Conservation (phyloP, 2,888 invertebrate species). For the Aphodius sticticus region DNA sequence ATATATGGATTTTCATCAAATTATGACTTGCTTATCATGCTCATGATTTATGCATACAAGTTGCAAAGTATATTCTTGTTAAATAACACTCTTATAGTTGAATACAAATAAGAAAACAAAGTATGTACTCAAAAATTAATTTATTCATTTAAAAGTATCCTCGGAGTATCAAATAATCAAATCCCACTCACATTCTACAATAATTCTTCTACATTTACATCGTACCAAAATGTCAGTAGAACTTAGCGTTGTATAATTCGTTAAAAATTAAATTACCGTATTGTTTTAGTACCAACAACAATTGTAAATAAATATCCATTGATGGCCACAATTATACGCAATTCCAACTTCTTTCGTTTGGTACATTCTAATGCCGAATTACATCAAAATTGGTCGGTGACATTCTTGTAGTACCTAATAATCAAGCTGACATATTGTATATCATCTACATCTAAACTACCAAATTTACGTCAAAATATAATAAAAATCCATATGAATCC, state of each 20-base stretch:
- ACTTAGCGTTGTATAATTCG: too few relatives aligned
- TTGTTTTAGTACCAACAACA: not conserved
- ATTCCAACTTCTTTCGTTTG: not conserved
- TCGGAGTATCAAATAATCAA: not conserved
- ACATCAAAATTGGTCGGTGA: not conserved
- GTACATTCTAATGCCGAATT: not conserved
- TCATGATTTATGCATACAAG: too few relatives aligned
- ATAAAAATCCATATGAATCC: not conserved
- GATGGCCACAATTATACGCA: too few relatives aligned
- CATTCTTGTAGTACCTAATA: not conserved
- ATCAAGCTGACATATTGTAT: not conserved
- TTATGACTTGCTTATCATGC: too few relatives aligned
- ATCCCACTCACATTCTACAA: not conserved
- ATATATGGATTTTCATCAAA: too few relatives aligned
- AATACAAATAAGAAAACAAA: not conserved
- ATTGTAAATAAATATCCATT: not conserved
- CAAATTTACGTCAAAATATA: not conserved
- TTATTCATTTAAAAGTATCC: not conserved
- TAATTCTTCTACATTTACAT: not conserved
- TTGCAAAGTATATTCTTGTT: too few relatives aligned
- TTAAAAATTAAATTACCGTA: too few relatives aligned
- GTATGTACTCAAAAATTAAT: not conserved
- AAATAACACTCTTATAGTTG: too few relatives aligned
- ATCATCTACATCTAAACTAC: not conserved
- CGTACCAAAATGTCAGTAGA: not conserved